These are phyloP conservation scores for Trachelipus rathkii DNA, from an alignment of 1,140 invertebrate genomes.

Conservation along the genomic window DNA sequence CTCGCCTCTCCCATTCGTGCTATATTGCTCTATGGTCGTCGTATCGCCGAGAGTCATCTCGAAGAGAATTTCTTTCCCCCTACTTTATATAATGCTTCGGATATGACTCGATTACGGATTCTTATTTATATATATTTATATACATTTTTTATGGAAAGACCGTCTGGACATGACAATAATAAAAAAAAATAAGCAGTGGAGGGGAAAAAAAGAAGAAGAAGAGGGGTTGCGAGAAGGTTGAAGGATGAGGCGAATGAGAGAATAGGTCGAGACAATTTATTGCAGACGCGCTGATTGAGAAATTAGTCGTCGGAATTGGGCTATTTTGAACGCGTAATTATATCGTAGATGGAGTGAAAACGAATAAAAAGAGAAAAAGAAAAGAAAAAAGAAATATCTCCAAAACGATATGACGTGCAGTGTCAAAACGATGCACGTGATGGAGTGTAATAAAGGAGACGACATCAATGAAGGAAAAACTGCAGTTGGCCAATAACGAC, in stretches of 20 bases:
- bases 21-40: not conserved
- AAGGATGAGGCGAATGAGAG: no score
- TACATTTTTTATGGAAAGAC: not conserved
- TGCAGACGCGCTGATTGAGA: constrained; percentile 1
- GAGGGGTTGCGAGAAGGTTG: no score
- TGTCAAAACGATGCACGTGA: constrained; percentile 11
- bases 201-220: no score
- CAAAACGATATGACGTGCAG: not conserved
- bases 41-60: not conserved
- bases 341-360: not conserved
- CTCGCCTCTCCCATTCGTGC: not conserved
- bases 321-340: not conserved
- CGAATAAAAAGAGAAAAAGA: no score
- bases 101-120: constrained; percentile 7
- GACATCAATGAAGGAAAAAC: not conserved
- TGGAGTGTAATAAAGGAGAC: not conserved
- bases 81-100: constrained; percentile 6
- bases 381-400: not conserved
- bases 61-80: not conserved
- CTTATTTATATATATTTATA: not conserved
- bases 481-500: not conserved
- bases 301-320: constrained; percentile 3
- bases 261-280: not conserved
- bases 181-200: not conserved
- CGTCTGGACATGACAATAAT: constrained; percentile 6